Conservation (phyloP, 2,888 invertebrate genomes). For the Branchipolynoe longqiensis region DNA sequence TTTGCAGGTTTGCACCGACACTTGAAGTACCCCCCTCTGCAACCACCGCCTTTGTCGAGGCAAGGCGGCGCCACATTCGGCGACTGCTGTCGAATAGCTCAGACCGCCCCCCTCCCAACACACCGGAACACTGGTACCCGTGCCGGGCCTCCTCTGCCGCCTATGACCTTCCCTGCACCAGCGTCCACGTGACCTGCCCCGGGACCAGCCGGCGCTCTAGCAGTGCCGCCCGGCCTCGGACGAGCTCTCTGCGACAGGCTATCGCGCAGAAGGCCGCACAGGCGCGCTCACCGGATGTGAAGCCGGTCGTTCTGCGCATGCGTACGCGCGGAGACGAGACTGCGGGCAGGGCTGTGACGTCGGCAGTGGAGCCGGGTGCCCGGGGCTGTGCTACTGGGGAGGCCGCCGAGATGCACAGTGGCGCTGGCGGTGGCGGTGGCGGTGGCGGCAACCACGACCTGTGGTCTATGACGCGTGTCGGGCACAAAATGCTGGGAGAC, state of each 20-base stretch:
- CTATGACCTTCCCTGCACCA: neutral
- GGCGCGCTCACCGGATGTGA: neutral
- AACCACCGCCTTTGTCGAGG: conserved; percentile 30
- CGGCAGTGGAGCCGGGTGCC: neutral
- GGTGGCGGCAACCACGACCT: neutral
- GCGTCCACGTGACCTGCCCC: neutral
- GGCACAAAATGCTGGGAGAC: conserved; percentile 31
- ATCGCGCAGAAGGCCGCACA: conserved; percentile 4
- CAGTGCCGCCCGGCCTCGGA: no score
- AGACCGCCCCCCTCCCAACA: conserved; percentile 32
- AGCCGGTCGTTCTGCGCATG: conserved; percentile 44
- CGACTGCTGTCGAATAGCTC: conserved; percentile 1
- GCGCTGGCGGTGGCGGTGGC: neutral
- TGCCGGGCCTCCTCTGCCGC: conserved; percentile 23
- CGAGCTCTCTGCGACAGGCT: no score
- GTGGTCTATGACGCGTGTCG: conserved; percentile 20
- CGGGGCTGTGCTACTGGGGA: no score
- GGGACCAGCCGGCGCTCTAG: neutral
- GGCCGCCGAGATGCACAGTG: neutral
- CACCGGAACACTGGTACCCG: conserved; percentile 9
- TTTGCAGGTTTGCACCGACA: conserved; percentile 38
- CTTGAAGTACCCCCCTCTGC: conserved; percentile 16
- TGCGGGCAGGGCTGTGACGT: no score
- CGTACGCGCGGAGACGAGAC: neutral
- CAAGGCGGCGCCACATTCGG: conserved; percentile 7